phyloP scores from a whole-genome alignment of 2,797 vertebrate genomes.

The Leontocebus nigricollis region DNA sequence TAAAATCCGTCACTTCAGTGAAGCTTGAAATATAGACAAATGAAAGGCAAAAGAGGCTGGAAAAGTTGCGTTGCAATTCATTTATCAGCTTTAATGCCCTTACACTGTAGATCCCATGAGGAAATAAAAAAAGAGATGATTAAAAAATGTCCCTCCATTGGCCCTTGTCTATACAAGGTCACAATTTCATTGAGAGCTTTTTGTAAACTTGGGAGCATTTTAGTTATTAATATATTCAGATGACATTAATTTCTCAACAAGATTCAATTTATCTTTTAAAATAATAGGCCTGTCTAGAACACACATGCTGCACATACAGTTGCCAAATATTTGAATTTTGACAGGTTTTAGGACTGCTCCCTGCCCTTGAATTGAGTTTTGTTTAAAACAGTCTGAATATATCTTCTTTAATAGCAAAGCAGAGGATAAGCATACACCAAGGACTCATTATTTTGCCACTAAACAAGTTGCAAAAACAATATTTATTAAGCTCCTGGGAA shows the following conservation, averaged over 20 bases:
- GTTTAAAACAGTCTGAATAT: constrained; percentile 54
- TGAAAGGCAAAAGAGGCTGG: neutral
- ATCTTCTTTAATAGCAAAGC: constrained; percentile 46
- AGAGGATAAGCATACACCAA: constrained; percentile 34
- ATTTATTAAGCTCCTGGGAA: constrained; percentile 58
- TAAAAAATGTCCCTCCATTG: constrained; percentile 24
- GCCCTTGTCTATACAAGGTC: constrained; percentile 23
- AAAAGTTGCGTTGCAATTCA: neutral
- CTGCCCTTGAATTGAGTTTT: constrained; percentile 55
- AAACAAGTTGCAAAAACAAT: constrained; percentile 44
- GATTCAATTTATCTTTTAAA: constrained; percentile 59
- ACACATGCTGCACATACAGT: neutral
- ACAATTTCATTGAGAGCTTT: neutral
- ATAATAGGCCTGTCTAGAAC: constrained; percentile 12
- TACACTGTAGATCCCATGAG: neutral
- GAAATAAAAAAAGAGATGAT: neutral
- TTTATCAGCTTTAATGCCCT: neutral
- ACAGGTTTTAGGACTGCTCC: constrained; percentile 5
- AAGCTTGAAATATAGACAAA: constrained; percentile 36
- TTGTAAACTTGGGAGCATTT: constrained; percentile 51
- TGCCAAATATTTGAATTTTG: constrained; percentile 53
- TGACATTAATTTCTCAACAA: constrained; percentile 39
- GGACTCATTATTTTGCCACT: constrained; percentile 63
- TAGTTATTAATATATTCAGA: constrained; percentile 58
- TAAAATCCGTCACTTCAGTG: neutral